Evolutionary conservation across 53 echinoderm and acorn worm species (phyloP).

Genomic region (Antedon mediterranea): DNA sequence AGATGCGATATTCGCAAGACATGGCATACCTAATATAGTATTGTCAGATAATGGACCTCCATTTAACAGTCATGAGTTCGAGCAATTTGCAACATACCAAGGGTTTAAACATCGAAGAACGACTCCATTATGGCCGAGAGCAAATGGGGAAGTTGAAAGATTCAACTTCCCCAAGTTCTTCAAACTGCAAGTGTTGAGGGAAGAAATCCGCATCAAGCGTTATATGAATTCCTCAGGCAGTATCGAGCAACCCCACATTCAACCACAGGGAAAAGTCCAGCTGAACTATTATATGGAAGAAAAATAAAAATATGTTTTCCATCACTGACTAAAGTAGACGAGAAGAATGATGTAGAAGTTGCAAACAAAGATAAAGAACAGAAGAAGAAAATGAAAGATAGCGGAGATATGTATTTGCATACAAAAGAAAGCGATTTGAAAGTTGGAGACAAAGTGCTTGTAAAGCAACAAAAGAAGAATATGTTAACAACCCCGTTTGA

Average conservation of each 20-base stretch:
- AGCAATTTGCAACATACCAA: neutral
- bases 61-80: neutral
- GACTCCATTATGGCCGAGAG: neutral
- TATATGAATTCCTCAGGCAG: slow-evolving; percentile 18
- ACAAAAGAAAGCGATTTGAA: slow-evolving; percentile 16
- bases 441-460: slow-evolving; percentile 35
- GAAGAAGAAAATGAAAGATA: neutral
- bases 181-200: slow-evolving; percentile 9
- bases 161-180: slow-evolving; percentile 17
- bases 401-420: neutral
- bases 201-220: slow-evolving; percentile 14
- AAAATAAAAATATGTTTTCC: slow-evolving; percentile 10
- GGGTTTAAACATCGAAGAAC: neutral
- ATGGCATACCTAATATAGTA: neutral
- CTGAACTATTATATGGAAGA: slow-evolving; percentile 8
- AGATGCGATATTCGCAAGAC: neutral
- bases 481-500: slow-evolving; percentile 32
- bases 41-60: neutral
- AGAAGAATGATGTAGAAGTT: neutral
- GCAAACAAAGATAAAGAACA: neutral
- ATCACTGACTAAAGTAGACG: neutral
- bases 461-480: no score
- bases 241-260: slow-evolving; percentile 37
- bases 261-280: slow-evolving; percentile 7
- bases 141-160: neutral